A percentile compares a stretch with the other conserved stretches of the same genome.
These are phyloP conservation scores for Ichneumon xanthorius DNA, from an alignment of 2,888 invertebrate genomes.

Conservation along the genomic window DNA sequence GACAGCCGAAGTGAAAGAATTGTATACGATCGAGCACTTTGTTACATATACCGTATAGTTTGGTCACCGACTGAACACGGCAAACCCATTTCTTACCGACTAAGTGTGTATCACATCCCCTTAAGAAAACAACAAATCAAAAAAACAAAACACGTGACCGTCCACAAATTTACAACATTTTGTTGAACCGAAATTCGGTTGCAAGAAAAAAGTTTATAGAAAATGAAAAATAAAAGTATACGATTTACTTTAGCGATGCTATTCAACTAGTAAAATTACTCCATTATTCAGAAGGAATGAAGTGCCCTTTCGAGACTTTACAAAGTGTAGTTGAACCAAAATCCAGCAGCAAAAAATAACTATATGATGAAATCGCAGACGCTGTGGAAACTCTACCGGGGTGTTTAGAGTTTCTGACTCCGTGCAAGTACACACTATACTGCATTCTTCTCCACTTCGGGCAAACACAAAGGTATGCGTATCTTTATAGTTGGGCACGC, in stretches of 20 bases:
- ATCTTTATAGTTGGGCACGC: constrained; percentile 1
- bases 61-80: too few species aligned
- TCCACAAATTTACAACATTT: not conserved
- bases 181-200: not conserved
- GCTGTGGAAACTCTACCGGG: not conserved
- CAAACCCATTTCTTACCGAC: too few species aligned
- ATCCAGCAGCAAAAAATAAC: not conserved
- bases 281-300: not conserved
- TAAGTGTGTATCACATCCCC: too few species aligned
- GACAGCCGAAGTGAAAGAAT: not conserved
- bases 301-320: not conserved
- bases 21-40: too few species aligned
- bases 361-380: not conserved
- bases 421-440: not conserved
- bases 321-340: not conserved
- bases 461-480: not conserved
- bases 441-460: not conserved
- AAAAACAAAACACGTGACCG: not conserved
- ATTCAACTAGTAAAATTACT: not conserved
- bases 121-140: not conserved
- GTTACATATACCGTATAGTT: too few species aligned
- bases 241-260: not conserved
- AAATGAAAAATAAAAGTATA: not conserved
- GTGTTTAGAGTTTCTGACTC: not conserved
- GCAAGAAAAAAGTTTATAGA: not conserved